Base-by-base conservation (phyloP, 2,888 invertebrate genomes). In the Keiferia lycopersicella region DNA sequence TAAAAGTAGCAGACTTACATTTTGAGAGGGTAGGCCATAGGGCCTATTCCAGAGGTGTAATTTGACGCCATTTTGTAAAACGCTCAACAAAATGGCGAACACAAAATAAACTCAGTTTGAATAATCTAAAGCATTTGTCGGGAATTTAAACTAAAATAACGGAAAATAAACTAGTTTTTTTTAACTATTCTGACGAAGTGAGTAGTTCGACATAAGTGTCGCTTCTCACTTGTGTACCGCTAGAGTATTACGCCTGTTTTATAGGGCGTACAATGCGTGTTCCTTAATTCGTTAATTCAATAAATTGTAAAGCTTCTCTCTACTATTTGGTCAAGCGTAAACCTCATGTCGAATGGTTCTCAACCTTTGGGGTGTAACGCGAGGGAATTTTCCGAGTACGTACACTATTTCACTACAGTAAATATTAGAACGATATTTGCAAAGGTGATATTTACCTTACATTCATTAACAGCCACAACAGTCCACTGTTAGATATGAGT, bases 281-380 rank as follows among this genome's bases (percentile, higher is more conserved):
- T 82, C 64, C 82, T 82, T 92, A 92, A 92, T 90, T 87, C 85
- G 85, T 91, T 92, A 92, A 92, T 92, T 92, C 80, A 92, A 92
- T 92, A 91, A 90, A 87, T 88, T 80, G 81, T 87, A 87, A 88
- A 89, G 88, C 90, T 87, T 84, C 87, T 84, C 87, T 84, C 83
- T 81, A 56, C 76, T 74, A 87, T 85, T 88, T 84, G 82, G 86
- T 86, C 84, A 86, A 85, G 87, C 88, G 84, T 87, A 81, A 84
- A 80, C 72, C 83, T 73, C 71, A 20, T 20, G 38, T 53, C 34
- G 22, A 62, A 22, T 53, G 73, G 84, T 85, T 90, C 85, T 86
- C 85, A 86, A 88, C 12, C 20, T 53, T 20, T 53, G 26, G 14
- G 4, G 16, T 26, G 3, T 2, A 26, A 26, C 26, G 26, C 26